Percentiles rank a stretch among this genome's conserved stretches.
Evolutionary conservation across 2,797 vertebrate species (phyloP).

Genomic region (Trachurus trachurus): DNA sequence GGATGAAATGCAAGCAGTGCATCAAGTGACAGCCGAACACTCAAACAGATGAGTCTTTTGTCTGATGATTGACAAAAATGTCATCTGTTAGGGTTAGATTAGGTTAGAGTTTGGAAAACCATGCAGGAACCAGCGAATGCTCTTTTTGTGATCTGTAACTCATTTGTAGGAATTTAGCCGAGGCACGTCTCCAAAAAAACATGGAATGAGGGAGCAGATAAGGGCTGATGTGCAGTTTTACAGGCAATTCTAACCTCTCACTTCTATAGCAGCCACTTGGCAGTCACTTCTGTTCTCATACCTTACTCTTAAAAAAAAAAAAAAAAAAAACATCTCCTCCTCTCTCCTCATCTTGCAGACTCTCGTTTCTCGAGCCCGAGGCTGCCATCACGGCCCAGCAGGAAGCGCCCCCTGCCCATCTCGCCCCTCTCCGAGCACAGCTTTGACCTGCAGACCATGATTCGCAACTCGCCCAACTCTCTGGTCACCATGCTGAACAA

Average conservation of each 20-base stretch:
- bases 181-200: background rate
- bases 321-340: conserved; percentile 3
- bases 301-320: background rate
- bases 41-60: conserved; percentile 74
- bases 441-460: conserved; percentile 99
- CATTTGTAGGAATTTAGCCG: conserved; percentile 20
- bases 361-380: conserved; percentile 94
- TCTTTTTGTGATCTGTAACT: conserved; percentile 22
- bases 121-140: conserved; percentile 14
- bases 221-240: conserved; percentile 13
- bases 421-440: conserved; percentile 96
- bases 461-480: conserved; percentile 97
- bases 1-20: conserved; percentile 81
- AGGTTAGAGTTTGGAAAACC: conserved; percentile 69
- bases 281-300: background rate
- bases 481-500: conserved; percentile 98
- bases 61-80: conserved; percentile 80
- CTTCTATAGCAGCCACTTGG: background rate
- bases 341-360: conserved; percentile 81
- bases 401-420: conserved; percentile 95
- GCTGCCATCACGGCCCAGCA: conserved; percentile 92
- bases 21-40: conserved; percentile 81
- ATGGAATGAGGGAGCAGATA: background rate
- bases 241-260: background rate
- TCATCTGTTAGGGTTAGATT: conserved; percentile 74